phyloP scores from a whole-genome alignment of 2,113 vertebrate genomes.

The Tychaedon coryphoeus region DNA sequence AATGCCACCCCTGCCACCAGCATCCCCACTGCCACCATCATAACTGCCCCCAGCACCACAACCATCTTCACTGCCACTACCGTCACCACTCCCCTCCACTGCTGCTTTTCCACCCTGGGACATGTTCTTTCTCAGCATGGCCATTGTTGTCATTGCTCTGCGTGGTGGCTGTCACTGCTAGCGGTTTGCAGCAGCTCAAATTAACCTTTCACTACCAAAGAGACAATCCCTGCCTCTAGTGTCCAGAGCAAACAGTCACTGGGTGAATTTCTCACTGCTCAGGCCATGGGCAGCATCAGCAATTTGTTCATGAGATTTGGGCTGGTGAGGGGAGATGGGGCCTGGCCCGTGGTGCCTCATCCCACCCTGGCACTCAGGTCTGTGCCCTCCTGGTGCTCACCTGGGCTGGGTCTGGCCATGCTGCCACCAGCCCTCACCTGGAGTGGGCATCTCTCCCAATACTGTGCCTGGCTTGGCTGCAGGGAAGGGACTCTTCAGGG shows the following conservation, averaged over 20 bases:
- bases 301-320: background rate
- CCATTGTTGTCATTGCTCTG: accelerated
- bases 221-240: background rate
- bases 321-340: background rate
- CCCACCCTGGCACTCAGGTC: accelerated
- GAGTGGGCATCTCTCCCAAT: background rate
- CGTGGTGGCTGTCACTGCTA: background rate
- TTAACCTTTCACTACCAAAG: background rate
- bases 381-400: background rate
- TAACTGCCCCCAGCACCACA: too few species aligned
- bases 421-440: background rate
- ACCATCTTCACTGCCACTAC: background rate
- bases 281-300: too few species aligned
- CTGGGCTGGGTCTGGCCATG: background rate
- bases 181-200: background rate
- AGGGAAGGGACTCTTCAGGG: background rate
- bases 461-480: accelerated
- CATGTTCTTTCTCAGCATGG: background rate
- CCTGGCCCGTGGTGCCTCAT: accelerated
- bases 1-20: background rate
- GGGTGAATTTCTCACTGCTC: background rate
- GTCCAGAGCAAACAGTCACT: background rate
- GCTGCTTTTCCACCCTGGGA: background rate
- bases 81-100: accelerated
- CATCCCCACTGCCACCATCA: background rate